A percentile compares a stretch with the other conserved stretches of the same genome.
These are phyloP conservation scores for Ptychobarbus kaznakovi DNA, from an alignment of 2,797 vertebrate species.

Conservation along the genomic window DNA sequence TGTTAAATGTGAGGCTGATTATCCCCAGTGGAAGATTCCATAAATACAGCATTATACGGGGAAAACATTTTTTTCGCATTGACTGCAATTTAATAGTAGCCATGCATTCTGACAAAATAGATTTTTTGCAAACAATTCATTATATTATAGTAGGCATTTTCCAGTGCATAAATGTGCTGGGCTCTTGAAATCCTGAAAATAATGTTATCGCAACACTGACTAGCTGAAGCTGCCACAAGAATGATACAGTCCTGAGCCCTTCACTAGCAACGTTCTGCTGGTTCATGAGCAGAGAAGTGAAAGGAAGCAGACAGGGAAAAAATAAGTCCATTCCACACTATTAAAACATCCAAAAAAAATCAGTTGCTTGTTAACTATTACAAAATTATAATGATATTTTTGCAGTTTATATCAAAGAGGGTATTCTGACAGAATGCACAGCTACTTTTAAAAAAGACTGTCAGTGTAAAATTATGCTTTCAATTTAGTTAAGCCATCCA, in stretches of 20 bases:
- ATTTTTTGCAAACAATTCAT: neutral
- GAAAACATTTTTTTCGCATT: neutral
- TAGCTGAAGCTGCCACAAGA: neutral
- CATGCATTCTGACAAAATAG: neutral
- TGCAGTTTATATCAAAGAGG: neutral
- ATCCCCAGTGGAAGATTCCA: neutral
- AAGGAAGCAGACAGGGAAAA: neutral
- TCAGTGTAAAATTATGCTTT: neutral
- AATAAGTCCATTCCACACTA: neutral
- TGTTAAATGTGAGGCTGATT: neutral
- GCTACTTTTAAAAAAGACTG: neutral
- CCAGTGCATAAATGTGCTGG: neutral
- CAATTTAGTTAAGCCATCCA: neutral
- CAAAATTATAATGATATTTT: neutral
- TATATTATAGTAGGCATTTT: neutral
- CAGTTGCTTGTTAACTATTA: neutral
- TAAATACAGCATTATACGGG: neutral
- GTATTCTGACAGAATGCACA: neutral
- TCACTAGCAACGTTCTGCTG: slow-evolving; percentile 5
- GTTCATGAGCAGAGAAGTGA: neutral
- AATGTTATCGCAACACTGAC: neutral
- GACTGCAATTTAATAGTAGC: neutral
- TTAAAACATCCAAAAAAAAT: neutral
- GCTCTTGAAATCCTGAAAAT: neutral
- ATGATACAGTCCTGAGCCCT: neutral